Evolutionary conservation across 2,113 vertebrate species (phyloP), one percentile per base, ranked within the genome.

Genomic region (Microcebus lehilahytsara): DNA sequence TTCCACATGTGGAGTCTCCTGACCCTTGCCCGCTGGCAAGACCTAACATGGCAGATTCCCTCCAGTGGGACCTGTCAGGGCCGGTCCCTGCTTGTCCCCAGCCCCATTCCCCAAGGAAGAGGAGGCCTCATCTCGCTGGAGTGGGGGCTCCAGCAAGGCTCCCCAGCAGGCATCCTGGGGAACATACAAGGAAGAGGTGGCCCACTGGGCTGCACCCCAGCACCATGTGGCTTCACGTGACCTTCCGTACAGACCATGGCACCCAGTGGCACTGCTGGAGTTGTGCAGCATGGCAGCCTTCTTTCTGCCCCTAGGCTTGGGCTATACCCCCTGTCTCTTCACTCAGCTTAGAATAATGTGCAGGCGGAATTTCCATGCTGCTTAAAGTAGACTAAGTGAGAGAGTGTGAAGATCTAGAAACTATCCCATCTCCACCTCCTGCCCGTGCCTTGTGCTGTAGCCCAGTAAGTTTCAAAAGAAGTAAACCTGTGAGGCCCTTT

Each of bases 161-260:
- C 72, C 6, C 16, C 46, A 67, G 14, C 22, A n/a, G 23, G 27
- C 20, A 5, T 66, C 16, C 74, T 66, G 34, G 34, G 40, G 49
- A 67, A 51, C 16, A 40, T 4, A 40, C 60, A 40, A 46, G 56
- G 53, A 66, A 91, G 62, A 56, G 34, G 13, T n/a, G 67, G 72
- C 6, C 6, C 40, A 10, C 9, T 32, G 34, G n/a, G 34, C 30
- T 40, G 23, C 11, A 16, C 19, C 46, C 42, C 34, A 78, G 60
- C 9, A 27, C 58, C 37, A 3, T 27, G 8, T 6, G 74, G 32
- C 37, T 42, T n/a, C 25, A 12, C 22, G 64, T n/a, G 3, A 25
- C 12, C 60, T 37, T 67, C 23, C 49, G 34, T 3, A 1, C 5
- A 84, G 77, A n/a, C 62, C 2, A 5, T 0, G 0, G 20, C 11